These are phyloP conservation scores for Rhamphomyia laevipes DNA, from an alignment of 2,888 invertebrate genomes.

Conservation along the genomic window DNA sequence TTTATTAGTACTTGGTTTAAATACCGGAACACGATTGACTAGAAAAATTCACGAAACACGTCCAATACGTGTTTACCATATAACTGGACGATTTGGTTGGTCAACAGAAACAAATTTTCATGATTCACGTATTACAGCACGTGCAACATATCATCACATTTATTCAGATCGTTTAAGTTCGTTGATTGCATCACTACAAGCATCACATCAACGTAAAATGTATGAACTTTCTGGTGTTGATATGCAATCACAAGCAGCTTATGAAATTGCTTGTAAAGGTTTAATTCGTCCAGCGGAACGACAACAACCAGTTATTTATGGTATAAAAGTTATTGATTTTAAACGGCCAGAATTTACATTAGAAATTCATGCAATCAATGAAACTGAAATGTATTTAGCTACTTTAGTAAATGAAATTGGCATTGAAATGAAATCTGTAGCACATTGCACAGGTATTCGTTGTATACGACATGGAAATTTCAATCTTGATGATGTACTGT, in stretches of 20 bases:
- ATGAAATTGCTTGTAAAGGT: constrained; percentile 76
- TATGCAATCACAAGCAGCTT: constrained; percentile 77
- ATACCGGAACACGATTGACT: constrained; percentile 48
- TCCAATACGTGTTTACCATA: constrained; percentile 56
- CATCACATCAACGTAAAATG: constrained; percentile 77
- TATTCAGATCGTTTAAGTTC: constrained; percentile 55
- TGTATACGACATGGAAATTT: constrained; percentile 79
- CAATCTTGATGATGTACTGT: constrained; percentile 56
- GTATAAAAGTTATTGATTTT: constrained; percentile 73
- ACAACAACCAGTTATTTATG: constrained; percentile 69
- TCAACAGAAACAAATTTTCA: constrained; percentile 63
- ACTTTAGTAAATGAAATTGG: constrained; percentile 76
- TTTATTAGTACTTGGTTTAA: constrained; percentile 59
- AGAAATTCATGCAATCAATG: constrained; percentile 80
- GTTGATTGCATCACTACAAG: constrained; percentile 67
- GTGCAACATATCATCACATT: constrained; percentile 58
- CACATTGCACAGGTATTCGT: constrained; percentile 67
- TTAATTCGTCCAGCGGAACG: constrained; percentile 59
- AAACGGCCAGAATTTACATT: constrained; percentile 73
- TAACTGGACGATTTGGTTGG: constrained; percentile 63
- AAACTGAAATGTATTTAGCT: constrained; percentile 64
- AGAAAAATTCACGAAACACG: constrained; percentile 46
- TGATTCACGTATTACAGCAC: constrained; percentile 59
- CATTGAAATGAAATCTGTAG: constrained; percentile 60
- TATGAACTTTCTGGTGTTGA: constrained; percentile 69